Percentiles rank a stretch among this genome's conserved stretches.
These are phyloP conservation scores for Takifugu rubripes DNA, from an alignment of 2,797 vertebrate species.

Conservation along the genomic window DNA sequence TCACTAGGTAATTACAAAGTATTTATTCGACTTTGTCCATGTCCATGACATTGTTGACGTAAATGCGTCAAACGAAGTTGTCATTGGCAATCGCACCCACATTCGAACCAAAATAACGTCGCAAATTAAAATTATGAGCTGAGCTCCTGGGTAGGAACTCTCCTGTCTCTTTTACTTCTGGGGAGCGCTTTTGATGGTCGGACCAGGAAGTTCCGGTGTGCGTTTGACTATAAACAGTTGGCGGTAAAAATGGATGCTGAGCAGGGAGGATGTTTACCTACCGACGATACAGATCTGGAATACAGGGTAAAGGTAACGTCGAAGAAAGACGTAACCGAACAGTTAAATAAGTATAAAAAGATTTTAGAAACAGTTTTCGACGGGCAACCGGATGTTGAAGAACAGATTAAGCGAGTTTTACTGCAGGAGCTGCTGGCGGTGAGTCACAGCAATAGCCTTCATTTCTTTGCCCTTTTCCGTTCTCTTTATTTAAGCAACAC, in stretches of 20 bases:
- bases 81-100: too few relatives aligned
- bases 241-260: conserved; percentile 53
- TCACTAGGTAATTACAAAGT: too few relatives aligned
- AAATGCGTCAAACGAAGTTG: too few relatives aligned
- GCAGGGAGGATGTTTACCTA: rapidly evolving
- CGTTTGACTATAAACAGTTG: conserved; percentile 37
- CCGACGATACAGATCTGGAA: background rate
- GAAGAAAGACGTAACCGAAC: conserved; percentile 61
- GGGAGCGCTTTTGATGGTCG: background rate
- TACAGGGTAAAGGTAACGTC: conserved; percentile 71
- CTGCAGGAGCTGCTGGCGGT: conserved; percentile 79
- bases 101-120: too few relatives aligned
- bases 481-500: too few relatives aligned
- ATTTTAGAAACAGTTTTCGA: conserved; percentile 69
- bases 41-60: too few relatives aligned
- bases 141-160: background rate
- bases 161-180: background rate
- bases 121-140: too few relatives aligned
- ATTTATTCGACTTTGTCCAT: too few relatives aligned
- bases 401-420: conserved; percentile 60
- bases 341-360: conserved; percentile 66
- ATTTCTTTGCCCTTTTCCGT: too few relatives aligned
- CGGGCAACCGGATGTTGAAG: conserved; percentile 58
- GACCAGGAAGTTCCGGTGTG: conserved; percentile 32
- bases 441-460: conserved; percentile 29